phyloP scores from a whole-genome alignment of 2,888 invertebrate genomes.

The Leptopilina drosophilae region DNA sequence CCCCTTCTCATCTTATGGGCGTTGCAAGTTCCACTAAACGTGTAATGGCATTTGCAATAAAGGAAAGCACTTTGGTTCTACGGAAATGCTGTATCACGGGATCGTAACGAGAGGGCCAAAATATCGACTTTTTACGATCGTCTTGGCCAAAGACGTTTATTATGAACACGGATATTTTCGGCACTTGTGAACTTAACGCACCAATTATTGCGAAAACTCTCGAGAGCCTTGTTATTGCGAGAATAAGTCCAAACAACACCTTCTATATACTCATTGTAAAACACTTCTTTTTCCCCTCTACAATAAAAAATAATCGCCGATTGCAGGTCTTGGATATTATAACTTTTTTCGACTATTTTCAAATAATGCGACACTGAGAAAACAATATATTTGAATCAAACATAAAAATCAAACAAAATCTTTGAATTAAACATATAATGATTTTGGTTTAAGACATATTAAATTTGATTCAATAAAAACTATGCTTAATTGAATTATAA shows the following conservation, averaged over 20 bases:
- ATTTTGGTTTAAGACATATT: too few relatives aligned
- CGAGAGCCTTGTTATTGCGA: not conserved
- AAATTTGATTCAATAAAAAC: too few relatives aligned
- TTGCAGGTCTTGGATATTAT: too few relatives aligned
- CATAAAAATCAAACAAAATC: too few relatives aligned
- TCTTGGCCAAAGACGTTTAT: not conserved
- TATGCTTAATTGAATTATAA: too few relatives aligned
- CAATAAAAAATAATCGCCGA: not conserved
- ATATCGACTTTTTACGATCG: slow-evolving; percentile 38
- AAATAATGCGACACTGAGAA: too few relatives aligned
- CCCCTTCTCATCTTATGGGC: slow-evolving; percentile 9
- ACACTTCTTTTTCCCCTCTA: not conserved
- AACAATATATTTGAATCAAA: too few relatives aligned
- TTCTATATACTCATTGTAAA: not conserved
- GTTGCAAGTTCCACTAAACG: slow-evolving; percentile 29
- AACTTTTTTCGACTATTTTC: too few relatives aligned
- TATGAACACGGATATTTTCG: slow-evolving; percentile 27
- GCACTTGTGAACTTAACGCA: slow-evolving; percentile 22
- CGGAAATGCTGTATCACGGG: slow-evolving; percentile 14
- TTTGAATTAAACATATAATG: too few relatives aligned
- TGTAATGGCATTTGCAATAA: slow-evolving; percentile 35
- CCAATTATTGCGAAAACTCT: slow-evolving; percentile 13
- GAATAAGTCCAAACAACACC: not conserved
- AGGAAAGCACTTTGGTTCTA: slow-evolving; percentile 9
- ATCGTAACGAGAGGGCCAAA: slow-evolving; percentile 23